Percentiles rank a stretch among this genome's conserved stretches.
phyloP scores from a whole-genome alignment of 2,888 invertebrate genomes.

The Drosophila borealis region DNA sequence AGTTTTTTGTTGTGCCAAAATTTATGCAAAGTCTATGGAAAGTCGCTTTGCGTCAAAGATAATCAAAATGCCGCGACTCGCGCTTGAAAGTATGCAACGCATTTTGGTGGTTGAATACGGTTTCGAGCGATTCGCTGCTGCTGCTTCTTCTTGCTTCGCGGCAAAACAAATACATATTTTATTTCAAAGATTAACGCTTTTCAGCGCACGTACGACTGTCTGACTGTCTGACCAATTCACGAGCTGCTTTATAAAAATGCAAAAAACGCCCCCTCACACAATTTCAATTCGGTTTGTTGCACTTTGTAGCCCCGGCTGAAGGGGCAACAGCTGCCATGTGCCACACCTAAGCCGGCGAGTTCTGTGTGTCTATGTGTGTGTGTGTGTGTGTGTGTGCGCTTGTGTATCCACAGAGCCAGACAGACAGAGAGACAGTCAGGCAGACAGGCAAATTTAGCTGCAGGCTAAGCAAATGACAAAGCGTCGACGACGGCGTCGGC shows the following conservation, averaged over 20 bases:
- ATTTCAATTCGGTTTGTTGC: constrained; percentile 77
- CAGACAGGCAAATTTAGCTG: constrained; percentile 70
- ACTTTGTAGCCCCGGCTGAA: constrained; percentile 59
- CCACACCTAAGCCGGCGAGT: constrained; percentile 69
- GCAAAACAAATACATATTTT: constrained; percentile 72
- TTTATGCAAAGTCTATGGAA: constrained; percentile 79
- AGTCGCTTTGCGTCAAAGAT: constrained; percentile 69
- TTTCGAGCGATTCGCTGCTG: constrained; percentile 11
- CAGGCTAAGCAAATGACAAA: constrained; percentile 78
- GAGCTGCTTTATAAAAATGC: constrained; percentile 53
- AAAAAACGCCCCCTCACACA: constrained; percentile 41
- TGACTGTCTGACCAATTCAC: constrained; percentile 6
- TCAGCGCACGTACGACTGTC: constrained; percentile 41
- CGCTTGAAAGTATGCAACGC: constrained; percentile 65
- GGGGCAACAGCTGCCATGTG: constrained; percentile 71
- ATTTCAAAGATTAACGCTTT: constrained; percentile 76
- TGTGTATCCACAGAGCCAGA: constrained; percentile 34
- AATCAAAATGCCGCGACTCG: constrained; percentile 59
- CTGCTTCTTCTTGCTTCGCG: background rate
- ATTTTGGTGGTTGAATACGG: constrained; percentile 65
- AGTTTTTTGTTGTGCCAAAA: constrained; percentile 50
- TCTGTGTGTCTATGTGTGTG: constrained; percentile 17
- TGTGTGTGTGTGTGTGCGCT: constrained; percentile 15
- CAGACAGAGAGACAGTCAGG: constrained; percentile 18
- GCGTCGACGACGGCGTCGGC: constrained; percentile 49